Evolutionary conservation across 2,888 invertebrate genomes (phyloP).

Genomic region (Molorchus minor): DNA sequence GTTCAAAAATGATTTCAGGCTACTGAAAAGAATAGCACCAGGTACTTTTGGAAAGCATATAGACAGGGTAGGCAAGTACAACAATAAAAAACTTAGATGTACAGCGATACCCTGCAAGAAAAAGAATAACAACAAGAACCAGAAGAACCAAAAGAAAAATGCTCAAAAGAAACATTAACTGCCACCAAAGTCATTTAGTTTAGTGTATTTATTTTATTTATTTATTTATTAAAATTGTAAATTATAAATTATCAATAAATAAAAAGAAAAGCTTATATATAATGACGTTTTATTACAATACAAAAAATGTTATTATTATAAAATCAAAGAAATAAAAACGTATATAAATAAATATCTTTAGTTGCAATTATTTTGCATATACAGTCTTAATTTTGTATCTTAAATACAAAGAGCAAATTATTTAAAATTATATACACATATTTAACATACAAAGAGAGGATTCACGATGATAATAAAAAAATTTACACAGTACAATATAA

Average conservation of each 20-base stretch:
- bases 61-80: conserved; percentile 55
- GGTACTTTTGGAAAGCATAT: conserved; percentile 55
- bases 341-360: conserved; percentile 55
- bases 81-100: conserved; percentile 56
- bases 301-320: conserved; percentile 55
- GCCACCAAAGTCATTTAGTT: conserved; percentile 50
- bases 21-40: conserved; percentile 57
- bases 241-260: conserved; percentile 28
- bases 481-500: conserved; percentile 49
- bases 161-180: conserved; percentile 45
- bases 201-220: conserved; percentile 51
- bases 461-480: conserved; percentile 49
- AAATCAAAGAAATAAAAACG: conserved; percentile 49
- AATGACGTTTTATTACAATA: conserved; percentile 53
- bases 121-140: conserved; percentile 37
- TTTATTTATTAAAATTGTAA: conserved; percentile 39
- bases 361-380: conserved; percentile 54
- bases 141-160: conserved; percentile 43
- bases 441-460: conserved; percentile 49
- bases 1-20: conserved; percentile 53
- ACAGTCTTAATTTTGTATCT: conserved; percentile 59
- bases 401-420: conserved; percentile 51
- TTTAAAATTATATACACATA: conserved; percentile 50
- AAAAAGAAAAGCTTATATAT: conserved; percentile 39
- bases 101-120: conserved; percentile 59